Evolutionary conservation across 2,113 vertebrate species (phyloP).

Genomic region (Nyctereutes procyonoides): DNA sequence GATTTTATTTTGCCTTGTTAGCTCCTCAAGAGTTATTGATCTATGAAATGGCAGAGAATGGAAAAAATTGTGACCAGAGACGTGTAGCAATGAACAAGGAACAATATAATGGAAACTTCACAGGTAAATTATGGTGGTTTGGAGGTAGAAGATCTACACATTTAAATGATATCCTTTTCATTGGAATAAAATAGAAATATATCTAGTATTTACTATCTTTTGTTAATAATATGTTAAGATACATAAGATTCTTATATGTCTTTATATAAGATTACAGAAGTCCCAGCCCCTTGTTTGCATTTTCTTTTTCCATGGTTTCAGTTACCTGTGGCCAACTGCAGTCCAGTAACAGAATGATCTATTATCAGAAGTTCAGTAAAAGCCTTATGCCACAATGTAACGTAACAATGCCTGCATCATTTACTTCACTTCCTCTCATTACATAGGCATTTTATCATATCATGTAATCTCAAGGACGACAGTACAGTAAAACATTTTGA

Average conservation of each 20-base stretch:
- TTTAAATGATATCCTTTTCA: background rate
- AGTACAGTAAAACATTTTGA: background rate
- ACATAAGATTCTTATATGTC: background rate
- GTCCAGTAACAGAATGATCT: background rate
- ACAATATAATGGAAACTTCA: conserved; percentile 94
- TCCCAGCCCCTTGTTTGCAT: background rate
- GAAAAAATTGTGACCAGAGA: conserved; percentile 94
- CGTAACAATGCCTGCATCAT: background rate
- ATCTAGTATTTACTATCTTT: background rate
- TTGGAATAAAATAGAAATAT: conserved; percentile 8
- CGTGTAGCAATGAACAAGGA: conserved; percentile 91
- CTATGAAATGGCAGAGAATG: conserved; percentile 97
- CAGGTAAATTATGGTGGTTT: conserved; percentile 87
- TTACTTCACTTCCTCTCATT: background rate
- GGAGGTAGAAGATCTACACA: background rate
- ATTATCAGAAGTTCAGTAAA: background rate
- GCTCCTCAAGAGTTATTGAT: conserved; percentile 83
- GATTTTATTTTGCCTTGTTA: conserved; percentile 72
- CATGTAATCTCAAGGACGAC: background rate
- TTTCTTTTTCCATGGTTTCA: background rate
- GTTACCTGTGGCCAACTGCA: background rate
- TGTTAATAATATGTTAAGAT: conserved; percentile 3
- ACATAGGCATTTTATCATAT: background rate
- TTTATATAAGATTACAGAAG: background rate
- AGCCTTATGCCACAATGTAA: background rate